phyloP scores from a whole-genome alignment of 2,113 vertebrate species.

The Gadus macrocephalus region DNA sequence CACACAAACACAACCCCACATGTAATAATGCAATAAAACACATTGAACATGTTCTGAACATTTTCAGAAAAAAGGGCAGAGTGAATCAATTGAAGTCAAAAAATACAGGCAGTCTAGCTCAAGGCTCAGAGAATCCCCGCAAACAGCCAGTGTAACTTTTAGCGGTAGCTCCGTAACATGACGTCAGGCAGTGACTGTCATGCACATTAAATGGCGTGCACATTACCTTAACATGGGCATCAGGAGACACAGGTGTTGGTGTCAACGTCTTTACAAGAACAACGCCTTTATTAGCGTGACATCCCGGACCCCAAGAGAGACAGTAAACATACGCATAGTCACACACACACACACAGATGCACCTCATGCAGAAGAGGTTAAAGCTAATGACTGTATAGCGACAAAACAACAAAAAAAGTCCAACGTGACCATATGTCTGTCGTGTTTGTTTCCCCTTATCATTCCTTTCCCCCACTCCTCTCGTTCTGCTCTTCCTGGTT shows the following conservation, averaged over 20 bases:
- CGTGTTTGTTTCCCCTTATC: slow-evolving; percentile 18
- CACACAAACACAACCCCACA: slow-evolving; percentile 3
- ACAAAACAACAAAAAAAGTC: slow-evolving; percentile 31
- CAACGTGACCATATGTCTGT: slow-evolving; percentile 37
- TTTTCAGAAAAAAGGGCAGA: no score
- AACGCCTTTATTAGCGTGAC: slow-evolving; percentile 24
- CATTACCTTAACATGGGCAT: slow-evolving; percentile 71
- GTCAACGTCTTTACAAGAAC: slow-evolving; percentile 13
- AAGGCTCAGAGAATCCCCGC: no score
- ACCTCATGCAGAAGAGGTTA: slow-evolving; percentile 10
- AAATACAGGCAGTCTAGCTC: no score
- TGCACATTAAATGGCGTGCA: not conserved
- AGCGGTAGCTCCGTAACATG: no score
- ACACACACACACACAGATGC: slow-evolving; percentile 1
- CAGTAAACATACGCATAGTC: no score
- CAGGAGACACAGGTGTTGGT: slow-evolving; percentile 30
- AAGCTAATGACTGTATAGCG: no score
- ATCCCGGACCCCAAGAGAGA: slow-evolving; percentile 27
- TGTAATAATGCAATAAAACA: not conserved
- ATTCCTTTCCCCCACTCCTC: slow-evolving; percentile 11
- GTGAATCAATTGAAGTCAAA: no score
- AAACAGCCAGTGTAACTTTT: no score
- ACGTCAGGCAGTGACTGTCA: no score
- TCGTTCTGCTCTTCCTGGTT: slow-evolving; percentile 22
- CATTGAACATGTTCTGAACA: not conserved